phyloP scores from a whole-genome alignment of 2,888 invertebrate species.

The Ptycholaimellus sp. region DNA sequence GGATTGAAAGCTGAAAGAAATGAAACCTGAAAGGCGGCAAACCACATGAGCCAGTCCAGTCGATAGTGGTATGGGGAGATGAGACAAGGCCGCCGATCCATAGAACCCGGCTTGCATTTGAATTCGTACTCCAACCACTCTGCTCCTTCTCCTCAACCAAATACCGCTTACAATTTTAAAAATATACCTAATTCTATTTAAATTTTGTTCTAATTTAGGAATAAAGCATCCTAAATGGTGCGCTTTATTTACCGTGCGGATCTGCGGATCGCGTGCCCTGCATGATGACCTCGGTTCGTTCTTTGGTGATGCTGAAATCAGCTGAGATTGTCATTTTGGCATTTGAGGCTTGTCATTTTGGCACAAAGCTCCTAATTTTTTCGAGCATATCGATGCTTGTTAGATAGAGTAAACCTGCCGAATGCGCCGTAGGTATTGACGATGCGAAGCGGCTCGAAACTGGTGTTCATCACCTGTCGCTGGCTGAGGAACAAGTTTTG shows the following conservation, averaged over 20 bases:
- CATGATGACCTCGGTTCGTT: slow-evolving; percentile 28
- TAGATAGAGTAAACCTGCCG: slow-evolving; percentile 23
- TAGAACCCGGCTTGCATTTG: slow-evolving; percentile 30
- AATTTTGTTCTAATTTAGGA: too few species aligned
- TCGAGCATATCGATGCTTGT: slow-evolving; percentile 1
- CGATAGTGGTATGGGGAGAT: slow-evolving; percentile 31
- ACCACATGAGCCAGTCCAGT: slow-evolving; percentile 32
- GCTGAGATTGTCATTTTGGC: too few species aligned
- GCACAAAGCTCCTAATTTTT: background rate
- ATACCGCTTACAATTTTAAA: too few species aligned
- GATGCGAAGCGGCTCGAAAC: slow-evolving; percentile 29
- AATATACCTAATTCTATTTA: too few species aligned
- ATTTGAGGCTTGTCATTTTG: background rate
- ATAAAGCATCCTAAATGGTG: too few species aligned
- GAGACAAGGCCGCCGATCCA: slow-evolving; percentile 25
- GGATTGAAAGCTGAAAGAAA: too few species aligned
- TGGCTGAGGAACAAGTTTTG: slow-evolving; percentile 27
- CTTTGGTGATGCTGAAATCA: slow-evolving; percentile 25
- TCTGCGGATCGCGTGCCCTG: slow-evolving; percentile 25
- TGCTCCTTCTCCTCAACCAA: too few species aligned
- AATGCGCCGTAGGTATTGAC: slow-evolving; percentile 32
- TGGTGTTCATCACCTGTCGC: slow-evolving; percentile 29
- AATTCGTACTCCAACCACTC: slow-evolving; percentile 30
- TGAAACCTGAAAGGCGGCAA: slow-evolving; percentile 29
- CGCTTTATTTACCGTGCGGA: slow-evolving; percentile 18